phyloP scores from a whole-genome alignment of 1,140 invertebrate genomes.

The Drosophila punjabiensis region DNA sequence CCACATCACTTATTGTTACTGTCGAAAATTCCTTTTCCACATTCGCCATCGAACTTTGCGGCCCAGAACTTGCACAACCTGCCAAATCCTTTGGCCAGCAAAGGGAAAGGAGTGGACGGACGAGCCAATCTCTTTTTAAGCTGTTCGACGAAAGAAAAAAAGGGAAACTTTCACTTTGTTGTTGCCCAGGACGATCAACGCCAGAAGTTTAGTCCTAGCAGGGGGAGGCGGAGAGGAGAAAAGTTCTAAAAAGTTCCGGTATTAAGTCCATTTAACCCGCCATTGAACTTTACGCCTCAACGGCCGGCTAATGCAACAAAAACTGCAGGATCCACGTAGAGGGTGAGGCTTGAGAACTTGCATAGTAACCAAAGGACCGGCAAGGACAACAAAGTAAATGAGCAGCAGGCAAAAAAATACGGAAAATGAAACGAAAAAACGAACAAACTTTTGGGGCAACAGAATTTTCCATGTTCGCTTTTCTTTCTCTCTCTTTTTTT shows the following conservation, averaged over 20 bases:
- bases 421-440: slow-evolving; percentile 76
- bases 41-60: slow-evolving; percentile 49
- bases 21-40: slow-evolving; percentile 44
- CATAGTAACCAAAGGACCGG: slow-evolving; percentile 41
- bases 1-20: slow-evolving; percentile 60
- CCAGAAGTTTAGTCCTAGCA: slow-evolving; percentile 49
- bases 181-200: slow-evolving; percentile 70
- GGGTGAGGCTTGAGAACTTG: slow-evolving; percentile 53
- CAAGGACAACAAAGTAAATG: slow-evolving; percentile 74
- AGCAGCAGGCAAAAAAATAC: slow-evolving; percentile 41
- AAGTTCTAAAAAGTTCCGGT: slow-evolving; percentile 76
- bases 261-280: slow-evolving; percentile 84
- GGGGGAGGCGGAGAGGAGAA: slow-evolving; percentile 11
- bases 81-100: slow-evolving; percentile 40
- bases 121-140: slow-evolving; percentile 80
- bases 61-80: slow-evolving; percentile 32
- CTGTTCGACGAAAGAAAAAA: slow-evolving; percentile 53
- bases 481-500: slow-evolving; percentile 13
- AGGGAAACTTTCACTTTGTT: slow-evolving; percentile 76
- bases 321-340: slow-evolving; percentile 55
- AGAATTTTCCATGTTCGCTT: slow-evolving; percentile 50
- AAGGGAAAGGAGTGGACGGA: background rate
- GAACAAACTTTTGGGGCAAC: slow-evolving; percentile 68
- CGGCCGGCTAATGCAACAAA: slow-evolving; percentile 68
- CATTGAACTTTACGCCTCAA: slow-evolving; percentile 84